Base-by-base conservation (phyloP, 1,140 invertebrate species). In the Doryteuthis pealeii region DNA sequence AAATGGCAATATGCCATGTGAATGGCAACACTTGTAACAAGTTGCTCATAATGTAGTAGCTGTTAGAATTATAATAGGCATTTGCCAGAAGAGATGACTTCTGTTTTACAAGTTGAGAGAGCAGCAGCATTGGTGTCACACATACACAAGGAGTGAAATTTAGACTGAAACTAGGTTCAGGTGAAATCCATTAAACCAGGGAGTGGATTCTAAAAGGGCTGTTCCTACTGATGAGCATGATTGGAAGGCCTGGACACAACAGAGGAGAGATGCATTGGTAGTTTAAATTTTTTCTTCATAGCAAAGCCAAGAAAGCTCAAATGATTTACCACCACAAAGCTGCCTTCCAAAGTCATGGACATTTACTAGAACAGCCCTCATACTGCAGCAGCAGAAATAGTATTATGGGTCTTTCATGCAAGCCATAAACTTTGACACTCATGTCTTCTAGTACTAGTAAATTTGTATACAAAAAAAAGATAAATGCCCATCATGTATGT, bases 281-380 rank as follows among this genome's bases (percentile, higher is more conserved):
- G 35, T 40, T 40, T 40, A n/a, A n/a, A n/a, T 40, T 40, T 40
- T 40, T 10, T n/a, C 54, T 62, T 62, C 26, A 62, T 62, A 62
- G 54, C 54, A 62, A 62, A 62, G 54, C 54, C 18, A 62, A 62
- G 18, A 62, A 62, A 28, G 22, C 26, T 22, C 6, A 62, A 18
- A 15, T 62, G 10, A 5, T 40, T 40, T 40, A 40, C 35, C 35
- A 40, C 35, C 35, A 62, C 54, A 62, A 62, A 62, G 54, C 54
- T 62, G 54, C 54, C 54, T 62, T 62, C 54, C 54, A 62, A 62
- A 62, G 26, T 62, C 54, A 62, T 62, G 54, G 26, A 28, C 54
- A 62, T 62, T n/a, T 62, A 62, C 54, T 62, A 28, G 54, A 62
- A 62, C 54, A 62, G 54, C 54, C 54, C 54, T 62, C 54, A 62